Evolutionary conservation across 2,113 vertebrate genomes (phyloP), one percentile per base, ranked within the genome.

Genomic region (Actenoides hombroni): DNA sequence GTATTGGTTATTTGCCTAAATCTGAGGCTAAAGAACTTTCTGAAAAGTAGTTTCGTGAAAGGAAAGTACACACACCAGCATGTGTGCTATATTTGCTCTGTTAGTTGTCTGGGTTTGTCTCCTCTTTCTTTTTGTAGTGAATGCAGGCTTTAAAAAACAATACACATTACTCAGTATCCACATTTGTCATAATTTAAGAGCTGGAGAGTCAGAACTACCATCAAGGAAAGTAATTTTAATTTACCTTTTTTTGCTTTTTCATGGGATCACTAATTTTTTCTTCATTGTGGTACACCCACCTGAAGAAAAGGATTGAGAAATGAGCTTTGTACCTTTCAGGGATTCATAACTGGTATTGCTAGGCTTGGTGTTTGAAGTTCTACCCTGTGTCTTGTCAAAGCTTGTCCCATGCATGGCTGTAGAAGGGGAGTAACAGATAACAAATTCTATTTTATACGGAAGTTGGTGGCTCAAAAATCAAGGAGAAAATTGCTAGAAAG

Each of bases 401-500:
- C 42, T 78, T 81, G 7, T 63, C 91, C 49, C 60, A 19, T 75
- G 51, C 56, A 9, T 64, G 28, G 21, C 73, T 93, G 48, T 89
- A 71, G 61, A 82, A 86, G 53, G 25, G 16, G 33, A 75, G 61
- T 46, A 68, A 31, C 42, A 80, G 79, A 56, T 91, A 91, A 59
- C 35, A 61, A 91, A 71, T 75, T 78, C 16, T 71, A 26, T 92
- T 88, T 85, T 89, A 37, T 56, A 61, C 1, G 7, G 26, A 91
- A 82, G 13, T 69, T 48, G 46, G 26, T 91, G 61, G 48, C 57
- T 87, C 65, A 91, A 94, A 95, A 96, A 65, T 87, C 21, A 15
- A 81, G 91, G 77, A 84, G 89, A 89, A 97, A 69, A 84, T 91
- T 92, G 53, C 84, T 79, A 83, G 84, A 83, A 95, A 76, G 81